Conservation (phyloP, 2,797 vertebrate species). For the Coluber constrictor region DNA sequence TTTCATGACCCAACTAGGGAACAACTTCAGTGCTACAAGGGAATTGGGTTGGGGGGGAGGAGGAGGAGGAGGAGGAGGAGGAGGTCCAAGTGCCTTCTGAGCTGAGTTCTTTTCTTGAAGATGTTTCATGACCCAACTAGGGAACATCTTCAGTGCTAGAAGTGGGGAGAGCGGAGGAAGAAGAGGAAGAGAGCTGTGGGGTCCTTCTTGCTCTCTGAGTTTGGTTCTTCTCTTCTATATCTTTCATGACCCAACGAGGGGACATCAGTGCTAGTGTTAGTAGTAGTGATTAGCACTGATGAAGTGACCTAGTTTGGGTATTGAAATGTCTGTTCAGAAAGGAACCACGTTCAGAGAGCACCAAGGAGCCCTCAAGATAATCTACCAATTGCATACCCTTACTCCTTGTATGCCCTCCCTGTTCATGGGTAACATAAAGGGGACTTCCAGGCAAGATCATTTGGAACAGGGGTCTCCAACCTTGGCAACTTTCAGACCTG, state of each 20-base stretch:
- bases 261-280: background rate
- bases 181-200: background rate
- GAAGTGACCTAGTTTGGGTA: background rate
- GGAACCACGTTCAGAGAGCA: background rate
- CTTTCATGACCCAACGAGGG: background rate
- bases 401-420: background rate
- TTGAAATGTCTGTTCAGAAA: background rate
- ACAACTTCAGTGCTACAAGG: no score
- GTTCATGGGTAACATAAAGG: background rate
- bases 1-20: no score
- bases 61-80: no score
- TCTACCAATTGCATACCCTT: background rate
- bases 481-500: no score
- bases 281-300: no score
- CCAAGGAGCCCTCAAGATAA: background rate
- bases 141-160: no score
- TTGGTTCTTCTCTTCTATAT: background rate
- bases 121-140: no score
- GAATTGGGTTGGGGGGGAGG: no score
- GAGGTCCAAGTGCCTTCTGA: no score
- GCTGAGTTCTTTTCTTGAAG: no score
- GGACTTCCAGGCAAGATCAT: no score
- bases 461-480: no score
- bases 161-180: fast-evolving
- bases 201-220: background rate